phyloP scores from a whole-genome alignment of 2,888 invertebrate genomes.

The Eilema sororculum region DNA sequence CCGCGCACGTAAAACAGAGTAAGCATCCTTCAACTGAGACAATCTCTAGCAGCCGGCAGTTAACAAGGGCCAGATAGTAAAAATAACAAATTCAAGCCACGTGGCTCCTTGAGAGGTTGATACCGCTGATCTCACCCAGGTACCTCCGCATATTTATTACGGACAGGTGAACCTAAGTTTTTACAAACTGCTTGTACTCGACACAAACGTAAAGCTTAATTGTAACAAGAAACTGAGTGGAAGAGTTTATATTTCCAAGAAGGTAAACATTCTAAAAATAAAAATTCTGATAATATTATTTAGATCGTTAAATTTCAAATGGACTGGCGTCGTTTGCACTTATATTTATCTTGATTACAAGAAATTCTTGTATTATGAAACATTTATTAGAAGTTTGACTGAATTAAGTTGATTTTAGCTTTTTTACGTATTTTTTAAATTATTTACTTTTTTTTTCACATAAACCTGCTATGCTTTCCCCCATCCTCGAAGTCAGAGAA shows the following conservation, averaged over 20 bases:
- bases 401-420: too few relatives aligned
- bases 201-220: conserved; percentile 8
- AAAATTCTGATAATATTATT: background rate
- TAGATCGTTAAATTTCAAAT: background rate
- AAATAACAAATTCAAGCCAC: conserved; percentile 41
- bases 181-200: conserved; percentile 12
- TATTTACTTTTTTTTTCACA: too few relatives aligned
- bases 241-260: background rate
- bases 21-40: conserved; percentile 24
- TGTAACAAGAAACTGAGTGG: background rate
- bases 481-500: too few relatives aligned
- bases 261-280: background rate
- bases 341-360: too few relatives aligned
- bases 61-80: conserved; percentile 30
- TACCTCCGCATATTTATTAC: conserved; percentile 29
- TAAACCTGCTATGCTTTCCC: too few relatives aligned
- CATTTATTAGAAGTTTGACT: too few relatives aligned
- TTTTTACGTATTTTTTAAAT: too few relatives aligned
- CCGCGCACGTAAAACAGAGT: conserved; percentile 30
- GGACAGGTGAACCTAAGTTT: conserved; percentile 19
- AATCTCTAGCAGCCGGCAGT: conserved; percentile 18
- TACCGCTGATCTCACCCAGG: conserved; percentile 21
- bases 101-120: conserved; percentile 10
- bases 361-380: too few relatives aligned
- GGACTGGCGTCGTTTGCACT: too few relatives aligned